A percentile compares a stretch with the other conserved stretches of the same genome.
Conservation (phyloP, 2,797 vertebrate species). For the Heterohyrax brucei region DNA sequence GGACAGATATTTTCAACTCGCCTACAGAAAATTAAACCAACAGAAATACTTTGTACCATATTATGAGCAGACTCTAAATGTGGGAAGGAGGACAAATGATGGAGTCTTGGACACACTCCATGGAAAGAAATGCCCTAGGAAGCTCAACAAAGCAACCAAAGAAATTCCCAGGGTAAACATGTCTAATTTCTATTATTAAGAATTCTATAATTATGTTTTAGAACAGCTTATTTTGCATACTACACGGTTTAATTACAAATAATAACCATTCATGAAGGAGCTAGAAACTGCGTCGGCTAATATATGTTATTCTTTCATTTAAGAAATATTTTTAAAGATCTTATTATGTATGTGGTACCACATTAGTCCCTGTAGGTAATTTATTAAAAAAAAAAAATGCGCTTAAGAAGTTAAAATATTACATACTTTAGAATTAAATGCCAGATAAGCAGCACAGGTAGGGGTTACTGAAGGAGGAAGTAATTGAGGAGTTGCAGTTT, state of each 20-base stretch:
- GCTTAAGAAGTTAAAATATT: slow-evolving; percentile 53
- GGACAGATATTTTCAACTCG: slow-evolving; percentile 70
- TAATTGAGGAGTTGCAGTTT: not conserved
- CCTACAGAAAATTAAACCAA: slow-evolving; percentile 77
- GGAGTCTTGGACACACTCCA: slow-evolving; percentile 69
- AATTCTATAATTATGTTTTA: slow-evolving; percentile 84
- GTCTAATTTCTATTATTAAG: slow-evolving; percentile 84
- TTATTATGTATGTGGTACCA: slow-evolving; percentile 24
- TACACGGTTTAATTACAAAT: slow-evolving; percentile 84
- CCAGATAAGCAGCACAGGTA: not conserved
- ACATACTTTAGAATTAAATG: slow-evolving; percentile 8
- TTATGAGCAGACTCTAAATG: slow-evolving; percentile 74
- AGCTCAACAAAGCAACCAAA: slow-evolving; percentile 66
- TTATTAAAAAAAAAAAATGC: not conserved
- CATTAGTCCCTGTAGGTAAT: not conserved
- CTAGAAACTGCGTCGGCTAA: slow-evolving; percentile 76
- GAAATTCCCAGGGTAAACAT: slow-evolving; percentile 77
- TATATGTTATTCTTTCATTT: slow-evolving; percentile 71
- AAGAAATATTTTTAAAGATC: slow-evolving; percentile 72
- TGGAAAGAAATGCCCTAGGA: slow-evolving; percentile 70
- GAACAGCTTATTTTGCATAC: slow-evolving; percentile 74
- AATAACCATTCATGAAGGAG: slow-evolving; percentile 69
- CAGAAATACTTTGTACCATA: slow-evolving; percentile 65
- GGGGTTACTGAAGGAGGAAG: not conserved
- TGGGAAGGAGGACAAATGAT: slow-evolving; percentile 55